Percentiles rank a stretch among this genome's conserved stretches.
phyloP scores from a whole-genome alignment of 2,888 invertebrate species.

The Corbicula japonica region DNA sequence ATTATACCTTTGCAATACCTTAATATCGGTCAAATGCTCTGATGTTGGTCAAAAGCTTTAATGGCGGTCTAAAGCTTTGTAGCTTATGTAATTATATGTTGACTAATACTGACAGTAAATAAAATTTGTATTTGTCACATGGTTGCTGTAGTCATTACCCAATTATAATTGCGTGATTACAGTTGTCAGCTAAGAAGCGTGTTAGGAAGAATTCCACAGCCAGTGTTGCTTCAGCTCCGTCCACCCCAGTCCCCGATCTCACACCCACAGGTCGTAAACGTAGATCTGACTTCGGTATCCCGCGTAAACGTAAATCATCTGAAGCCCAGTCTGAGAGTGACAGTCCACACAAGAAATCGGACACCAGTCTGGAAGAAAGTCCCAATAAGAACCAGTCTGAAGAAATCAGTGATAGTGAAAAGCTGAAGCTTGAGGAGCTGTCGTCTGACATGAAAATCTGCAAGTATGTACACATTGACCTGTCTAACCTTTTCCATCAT shows the following conservation, averaged over 20 bases:
- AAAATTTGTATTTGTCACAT: background rate
- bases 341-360: slow-evolving; percentile 52
- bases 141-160: too few relatives aligned
- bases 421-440: slow-evolving; percentile 69
- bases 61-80: background rate
- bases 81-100: background rate
- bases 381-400: slow-evolving; percentile 14
- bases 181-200: slow-evolving; percentile 45
- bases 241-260: slow-evolving; percentile 45
- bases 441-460: slow-evolving; percentile 76
- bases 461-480: slow-evolving; percentile 36
- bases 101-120: background rate
- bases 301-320: slow-evolving; percentile 59
- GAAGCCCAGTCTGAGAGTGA: slow-evolving; percentile 49
- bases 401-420: slow-evolving; percentile 65
- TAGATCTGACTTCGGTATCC: slow-evolving; percentile 59
- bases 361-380: slow-evolving; percentile 17
- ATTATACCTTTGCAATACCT: background rate
- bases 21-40: background rate
- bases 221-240: slow-evolving; percentile 25
- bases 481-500: too few relatives aligned
- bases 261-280: slow-evolving; percentile 60
- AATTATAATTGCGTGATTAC: background rate
- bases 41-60: background rate
- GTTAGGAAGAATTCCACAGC: slow-evolving; percentile 50